Conservation (phyloP, 2,797 vertebrate genomes). For the Enteromius thamalakanensis region DNA sequence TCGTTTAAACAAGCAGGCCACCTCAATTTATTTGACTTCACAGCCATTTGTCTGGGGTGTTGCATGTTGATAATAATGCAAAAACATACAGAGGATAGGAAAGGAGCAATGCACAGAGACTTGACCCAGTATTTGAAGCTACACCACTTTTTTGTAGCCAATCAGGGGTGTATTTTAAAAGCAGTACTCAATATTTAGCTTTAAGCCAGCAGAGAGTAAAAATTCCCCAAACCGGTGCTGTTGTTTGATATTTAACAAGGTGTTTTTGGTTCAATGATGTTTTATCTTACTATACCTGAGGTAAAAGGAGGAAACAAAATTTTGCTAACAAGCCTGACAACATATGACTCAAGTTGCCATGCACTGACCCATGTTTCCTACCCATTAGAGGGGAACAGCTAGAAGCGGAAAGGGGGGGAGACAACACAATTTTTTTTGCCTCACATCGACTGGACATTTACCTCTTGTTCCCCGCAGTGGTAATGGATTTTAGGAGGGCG, state of each 20-base stretch:
- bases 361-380: conserved; percentile 72
- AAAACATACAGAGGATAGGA: conserved; percentile 71
- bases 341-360: conserved; percentile 71
- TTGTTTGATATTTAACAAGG: conserved; percentile 53
- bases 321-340: conserved; percentile 60
- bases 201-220: conserved; percentile 3
- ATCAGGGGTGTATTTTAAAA: conserved; percentile 27
- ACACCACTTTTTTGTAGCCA: conserved; percentile 31
- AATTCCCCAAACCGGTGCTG: conserved; percentile 17
- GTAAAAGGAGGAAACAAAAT: conserved; percentile 65
- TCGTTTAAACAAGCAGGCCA: conserved; percentile 15
- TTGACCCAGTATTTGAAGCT: conserved; percentile 58
- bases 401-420: conserved; percentile 22
- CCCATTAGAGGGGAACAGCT: conserved; percentile 63
- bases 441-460: conserved; percentile 84
- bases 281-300: conserved; percentile 58
- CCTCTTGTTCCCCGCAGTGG: conserved; percentile 94
- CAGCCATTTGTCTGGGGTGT: conserved; percentile 58
- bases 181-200: conserved; percentile 20
- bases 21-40: conserved; percentile 20
- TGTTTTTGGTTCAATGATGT: conserved; percentile 48
- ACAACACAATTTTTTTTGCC: conserved; percentile 60
- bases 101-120: conserved; percentile 75
- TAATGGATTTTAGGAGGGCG: conserved; percentile 94
- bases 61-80: conserved; percentile 51